These are phyloP conservation scores for Sarotherodon lohbergeri DNA, from an alignment of 2,113 vertebrate species.

Conservation along the genomic window DNA sequence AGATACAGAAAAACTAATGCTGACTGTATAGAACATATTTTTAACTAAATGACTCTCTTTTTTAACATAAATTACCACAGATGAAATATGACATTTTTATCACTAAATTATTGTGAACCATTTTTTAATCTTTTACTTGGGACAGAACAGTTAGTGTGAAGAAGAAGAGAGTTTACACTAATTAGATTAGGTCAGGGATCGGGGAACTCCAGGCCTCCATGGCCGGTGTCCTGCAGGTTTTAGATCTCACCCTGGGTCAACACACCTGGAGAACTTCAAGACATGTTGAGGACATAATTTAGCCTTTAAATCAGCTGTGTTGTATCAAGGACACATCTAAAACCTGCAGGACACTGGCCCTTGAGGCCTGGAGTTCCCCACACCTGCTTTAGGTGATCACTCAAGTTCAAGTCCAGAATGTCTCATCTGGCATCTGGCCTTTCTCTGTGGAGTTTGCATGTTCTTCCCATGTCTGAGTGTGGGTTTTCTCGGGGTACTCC, in stretches of 20 bases:
- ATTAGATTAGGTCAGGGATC: not conserved
- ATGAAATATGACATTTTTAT: too few species aligned
- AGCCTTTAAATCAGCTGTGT: not conserved
- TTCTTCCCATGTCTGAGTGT: not conserved
- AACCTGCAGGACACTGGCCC: not conserved
- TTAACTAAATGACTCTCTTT: too few species aligned
- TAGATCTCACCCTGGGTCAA: not conserved
- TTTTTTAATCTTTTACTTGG: too few species aligned
- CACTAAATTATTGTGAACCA: too few species aligned
- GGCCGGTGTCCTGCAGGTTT: not conserved
- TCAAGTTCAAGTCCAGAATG: rapidly evolving
- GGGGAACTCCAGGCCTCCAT: not conserved
- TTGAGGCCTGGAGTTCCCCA: not conserved
- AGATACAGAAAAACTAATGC: too few species aligned
- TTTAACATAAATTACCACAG: too few species aligned
- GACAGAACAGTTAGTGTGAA: not conserved
- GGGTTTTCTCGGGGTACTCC: not conserved
- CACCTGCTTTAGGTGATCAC: not conserved
- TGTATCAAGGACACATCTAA: not conserved
- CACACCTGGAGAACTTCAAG: not conserved
- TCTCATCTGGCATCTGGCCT: not conserved
- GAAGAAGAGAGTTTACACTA: not conserved
- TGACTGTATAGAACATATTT: too few species aligned
- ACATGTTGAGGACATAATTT: not conserved
- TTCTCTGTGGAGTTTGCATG: not conserved